Evolutionary conservation across 2,113 vertebrate genomes (phyloP), one percentile per base, ranked within the genome.

Genomic region (Pangasianodon hypophthalmus): DNA sequence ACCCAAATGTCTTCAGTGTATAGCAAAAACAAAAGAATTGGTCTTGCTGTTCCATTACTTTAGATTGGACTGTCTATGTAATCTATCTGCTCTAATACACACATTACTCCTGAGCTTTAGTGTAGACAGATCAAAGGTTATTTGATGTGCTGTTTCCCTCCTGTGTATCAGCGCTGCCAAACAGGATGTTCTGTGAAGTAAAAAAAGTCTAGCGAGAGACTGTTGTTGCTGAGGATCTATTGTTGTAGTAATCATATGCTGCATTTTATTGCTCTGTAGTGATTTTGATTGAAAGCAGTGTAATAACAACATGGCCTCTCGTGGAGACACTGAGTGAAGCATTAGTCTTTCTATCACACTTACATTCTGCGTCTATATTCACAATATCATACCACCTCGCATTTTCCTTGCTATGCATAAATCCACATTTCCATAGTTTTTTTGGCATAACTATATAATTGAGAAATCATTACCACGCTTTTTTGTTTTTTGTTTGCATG

Each of bases 211-310:
- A 56, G 50, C 6, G 50, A 83, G n/a, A 54, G 54, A 84, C 19
- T 41, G 60, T 60, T 58, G 62, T 50, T 48, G 4, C 29, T 48
- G 84, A n/a, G 14, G 29, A 50, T 37, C 64, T 37, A 79, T 83
- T 87, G 67, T 91, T 84, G 52, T 54, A 79, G 73, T 91, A 87
- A 91, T 81, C 41, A 48, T 44, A 69, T 41, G 52, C 8, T 58
- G 64, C 41, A 75, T 46, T 58, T 58, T 37, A 77, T 29, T 87
- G 52, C 11, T 1, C n/a, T 37, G 50, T 26, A 77, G 71, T 56
- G 48, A 58, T 84, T 75, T 62, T 87, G 84, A 87, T 8, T 84
- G 69, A 69, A 80, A 79, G 84, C 48, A 24, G 37, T 83, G n/a
- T 84, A 87, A 83, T 54, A 87, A 21, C 71, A 6, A n/a, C 90